Conservation (phyloP, 2,797 vertebrate species). For the Neostethus bicornis region DNA sequence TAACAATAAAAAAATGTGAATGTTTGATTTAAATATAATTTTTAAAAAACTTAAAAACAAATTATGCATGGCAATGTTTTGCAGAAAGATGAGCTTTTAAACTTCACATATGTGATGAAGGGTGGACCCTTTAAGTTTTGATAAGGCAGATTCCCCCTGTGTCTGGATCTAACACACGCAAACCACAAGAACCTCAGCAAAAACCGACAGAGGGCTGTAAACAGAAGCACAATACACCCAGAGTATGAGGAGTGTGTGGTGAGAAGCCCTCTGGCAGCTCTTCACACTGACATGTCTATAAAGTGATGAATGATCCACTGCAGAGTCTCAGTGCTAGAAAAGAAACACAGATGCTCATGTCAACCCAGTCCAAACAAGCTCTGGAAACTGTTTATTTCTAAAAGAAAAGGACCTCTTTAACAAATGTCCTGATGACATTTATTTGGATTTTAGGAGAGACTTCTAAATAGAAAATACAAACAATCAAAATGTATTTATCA, state of each 20-base stretch:
- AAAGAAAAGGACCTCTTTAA: not conserved
- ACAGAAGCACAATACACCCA: conserved; percentile 41
- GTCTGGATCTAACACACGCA: conserved; percentile 16
- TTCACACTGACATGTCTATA: conserved; percentile 58
- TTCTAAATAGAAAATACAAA: no score
- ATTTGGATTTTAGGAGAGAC: no score
- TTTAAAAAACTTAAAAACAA: no score
- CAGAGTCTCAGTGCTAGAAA: conserved; percentile 48
- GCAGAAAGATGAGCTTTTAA: conserved; percentile 15
- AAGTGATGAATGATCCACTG: conserved; percentile 61
- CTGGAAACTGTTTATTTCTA: conserved; percentile 34
- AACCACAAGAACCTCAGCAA: conserved; percentile 33
- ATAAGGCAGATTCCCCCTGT: conserved; percentile 11
- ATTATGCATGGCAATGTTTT: conserved; percentile 11
- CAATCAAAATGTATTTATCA: no score
- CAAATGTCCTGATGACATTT: no score
- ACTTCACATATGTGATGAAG: conserved; percentile 7
- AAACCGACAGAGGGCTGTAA: conserved; percentile 36
- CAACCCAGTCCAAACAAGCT: conserved; percentile 29
- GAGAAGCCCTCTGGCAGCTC: conserved; percentile 52
- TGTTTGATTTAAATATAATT: no score
- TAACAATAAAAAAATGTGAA: no score
- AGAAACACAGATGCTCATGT: conserved; percentile 55
- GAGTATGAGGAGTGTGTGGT: conserved; percentile 36
- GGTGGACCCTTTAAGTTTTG: conserved; percentile 3